Base-by-base conservation (phyloP, 2,888 invertebrate species). In the Rhagonycha fulva region DNA sequence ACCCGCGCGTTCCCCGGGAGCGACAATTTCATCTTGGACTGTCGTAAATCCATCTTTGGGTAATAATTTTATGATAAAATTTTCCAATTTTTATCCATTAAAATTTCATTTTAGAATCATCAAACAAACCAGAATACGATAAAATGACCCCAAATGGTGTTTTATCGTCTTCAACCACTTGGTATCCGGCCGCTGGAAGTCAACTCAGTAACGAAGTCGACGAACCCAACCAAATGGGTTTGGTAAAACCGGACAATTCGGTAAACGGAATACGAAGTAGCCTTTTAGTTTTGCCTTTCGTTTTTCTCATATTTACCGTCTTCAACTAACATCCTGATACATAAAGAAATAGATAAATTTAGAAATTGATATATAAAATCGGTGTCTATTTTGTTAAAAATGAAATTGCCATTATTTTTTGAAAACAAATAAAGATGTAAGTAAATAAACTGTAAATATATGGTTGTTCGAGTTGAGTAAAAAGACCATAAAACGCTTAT, bases 171-270 rank as follows among this genome's bases (percentile, higher is more conserved):
- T 80, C 80, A 9, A 82, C 82, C 70, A 88, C 88, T 0, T 89
- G 90, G 89, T 90, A 88, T 81, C 89, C 90, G 30, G 89, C 88
- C 3, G 89, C 90, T 14, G 89, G 89, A 30, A 88, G 87, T 80
- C 89, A 90, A 80, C 84, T 89, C n/a, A 89, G 87, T 73, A 90
- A 90, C 81, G 89, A 89, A 81, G 89, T 91, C 2, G 91, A 91
- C 76, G 90, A 90, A 82, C 91, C 91, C 0, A 91, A 91, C 82
- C 91, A 91, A 81, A 88, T 90, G 80, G 90, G 91, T 0, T 84
- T 90, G 26, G 85, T 86, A 14, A 87, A 86, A 68, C 81, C 80
- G 12, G 80, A 81, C 10, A 76, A 71, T 28, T 66, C 63, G n/a
- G 63, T 24, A 24, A 66, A 14, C n/a, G n/a, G n/a, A n/a, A 2